Evolutionary conservation across 2,797 vertebrate genomes (phyloP).

Genomic region (Labroides dimidiatus): DNA sequence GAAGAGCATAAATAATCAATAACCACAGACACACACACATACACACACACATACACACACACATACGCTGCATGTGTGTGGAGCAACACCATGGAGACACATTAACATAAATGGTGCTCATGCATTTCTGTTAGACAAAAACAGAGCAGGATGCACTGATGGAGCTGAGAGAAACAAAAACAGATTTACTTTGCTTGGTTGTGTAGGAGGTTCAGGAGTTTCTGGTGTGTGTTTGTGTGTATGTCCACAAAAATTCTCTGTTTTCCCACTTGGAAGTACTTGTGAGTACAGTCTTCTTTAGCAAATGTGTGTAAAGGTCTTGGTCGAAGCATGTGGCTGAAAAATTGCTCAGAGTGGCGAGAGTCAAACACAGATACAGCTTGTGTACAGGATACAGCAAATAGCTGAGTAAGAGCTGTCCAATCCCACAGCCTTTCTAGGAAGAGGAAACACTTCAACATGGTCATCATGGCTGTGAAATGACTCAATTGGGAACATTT

Average conservation of each 20-base stretch:
- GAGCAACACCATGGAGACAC: slow-evolving; percentile 11
- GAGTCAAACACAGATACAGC: slow-evolving; percentile 28
- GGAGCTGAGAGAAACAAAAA: slow-evolving; percentile 32
- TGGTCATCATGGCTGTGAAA: slow-evolving; percentile 31
- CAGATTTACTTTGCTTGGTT: slow-evolving; percentile 15
- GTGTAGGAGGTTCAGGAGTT: slow-evolving; percentile 4
- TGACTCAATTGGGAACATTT: slow-evolving; percentile 49
- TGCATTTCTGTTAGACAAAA: slow-evolving; percentile 14
- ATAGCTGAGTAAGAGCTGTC: slow-evolving; percentile 34
- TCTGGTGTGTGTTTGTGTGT: not conserved
- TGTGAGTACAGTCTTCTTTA: slow-evolving; percentile 31
- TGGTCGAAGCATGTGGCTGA: slow-evolving; percentile 36
- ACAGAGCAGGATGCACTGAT: slow-evolving; percentile 6
- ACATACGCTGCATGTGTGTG: slow-evolving; percentile 21
- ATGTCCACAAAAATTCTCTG: slow-evolving; percentile 1
- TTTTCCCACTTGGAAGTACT: slow-evolving; percentile 37
- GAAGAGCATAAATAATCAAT: slow-evolving; percentile 80
- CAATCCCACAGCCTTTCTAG: slow-evolving; percentile 35
- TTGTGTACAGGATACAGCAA: slow-evolving; percentile 21
- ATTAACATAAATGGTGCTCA: slow-evolving; percentile 12
- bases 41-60: too few species aligned
- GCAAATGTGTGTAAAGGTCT: slow-evolving; percentile 22
- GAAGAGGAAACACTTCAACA: slow-evolving; percentile 42
- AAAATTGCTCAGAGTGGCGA: slow-evolving; percentile 2
- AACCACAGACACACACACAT: slow-evolving; percentile 45